These are phyloP conservation scores for Semaprochilodus insignis DNA, from an alignment of 2,797 vertebrate genomes.

Conservation along the genomic window DNA sequence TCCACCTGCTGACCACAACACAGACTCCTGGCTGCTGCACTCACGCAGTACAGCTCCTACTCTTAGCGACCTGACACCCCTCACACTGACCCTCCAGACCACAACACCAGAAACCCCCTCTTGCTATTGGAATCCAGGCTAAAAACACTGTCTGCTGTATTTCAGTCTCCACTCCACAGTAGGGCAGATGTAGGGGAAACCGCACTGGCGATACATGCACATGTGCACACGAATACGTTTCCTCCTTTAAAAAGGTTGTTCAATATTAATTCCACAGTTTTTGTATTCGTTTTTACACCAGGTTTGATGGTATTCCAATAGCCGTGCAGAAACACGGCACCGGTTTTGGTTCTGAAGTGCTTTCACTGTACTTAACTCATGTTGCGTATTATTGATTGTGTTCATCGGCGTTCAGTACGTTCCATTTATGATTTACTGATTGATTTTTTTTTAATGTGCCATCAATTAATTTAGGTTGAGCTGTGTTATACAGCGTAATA, in stretches of 20 bases:
- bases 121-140: neutral
- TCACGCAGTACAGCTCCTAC: constrained; percentile 41
- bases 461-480: constrained; percentile 38
- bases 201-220: neutral
- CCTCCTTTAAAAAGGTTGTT: constrained; percentile 1
- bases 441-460: constrained; percentile 23
- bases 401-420: constrained; percentile 41
- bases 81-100: constrained; percentile 24
- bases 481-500: constrained; percentile 17
- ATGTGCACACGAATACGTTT: constrained; percentile 18
- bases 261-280: neutral
- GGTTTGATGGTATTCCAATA: constrained; percentile 48
- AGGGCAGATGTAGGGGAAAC: neutral
- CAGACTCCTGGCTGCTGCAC: constrained; percentile 35
- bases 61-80: constrained; percentile 40
- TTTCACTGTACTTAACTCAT: constrained; percentile 23
- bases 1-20: neutral
- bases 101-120: constrained; percentile 11
- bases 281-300: neutral
- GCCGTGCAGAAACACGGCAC: constrained; percentile 17
- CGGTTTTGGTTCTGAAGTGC: constrained; percentile 20
- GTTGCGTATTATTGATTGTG: constrained; percentile 35
- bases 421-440: constrained; percentile 18
- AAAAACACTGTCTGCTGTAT: neutral
- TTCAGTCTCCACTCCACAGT: neutral